Evolutionary conservation across 2,113 vertebrate genomes (phyloP).

Genomic region (Cichladusa arquata): DNA sequence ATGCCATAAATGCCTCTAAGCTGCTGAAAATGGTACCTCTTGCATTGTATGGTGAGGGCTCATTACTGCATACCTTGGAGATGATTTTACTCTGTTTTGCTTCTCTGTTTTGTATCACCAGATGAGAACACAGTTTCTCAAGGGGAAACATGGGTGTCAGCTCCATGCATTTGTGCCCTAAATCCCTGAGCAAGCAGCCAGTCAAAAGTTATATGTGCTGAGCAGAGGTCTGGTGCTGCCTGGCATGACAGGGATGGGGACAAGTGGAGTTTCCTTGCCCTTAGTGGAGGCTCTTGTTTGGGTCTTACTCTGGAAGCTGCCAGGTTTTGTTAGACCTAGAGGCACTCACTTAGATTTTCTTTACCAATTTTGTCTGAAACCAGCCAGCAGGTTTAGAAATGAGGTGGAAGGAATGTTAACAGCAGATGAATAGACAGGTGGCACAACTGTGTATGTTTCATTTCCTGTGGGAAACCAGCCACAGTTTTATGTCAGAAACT

Average conservation of each 20-base stretch:
- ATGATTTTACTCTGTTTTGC: not conserved
- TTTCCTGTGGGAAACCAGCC: slow-evolving; percentile 14
- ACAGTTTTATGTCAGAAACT: not conserved
- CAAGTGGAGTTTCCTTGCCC: not conserved
- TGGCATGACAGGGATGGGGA: not conserved
- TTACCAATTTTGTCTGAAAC: not conserved
- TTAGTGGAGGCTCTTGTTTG: not conserved
- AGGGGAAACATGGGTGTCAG: not conserved
- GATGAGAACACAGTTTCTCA: not conserved
- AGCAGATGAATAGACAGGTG: slow-evolving; percentile 21
- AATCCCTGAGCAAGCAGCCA: not conserved
- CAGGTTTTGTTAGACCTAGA: not conserved
- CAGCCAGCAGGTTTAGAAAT: not conserved
- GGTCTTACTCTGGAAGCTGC: not conserved
- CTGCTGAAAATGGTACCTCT: not conserved
- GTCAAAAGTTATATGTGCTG: not conserved
- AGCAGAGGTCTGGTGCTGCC: not conserved
- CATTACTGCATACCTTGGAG: not conserved
- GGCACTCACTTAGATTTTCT: not conserved
- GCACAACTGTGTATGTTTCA: not conserved
- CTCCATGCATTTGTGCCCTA: not conserved
- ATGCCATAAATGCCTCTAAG: not conserved
- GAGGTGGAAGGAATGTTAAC: not conserved
- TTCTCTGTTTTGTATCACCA: not conserved
- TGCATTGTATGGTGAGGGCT: not conserved